Conservation (phyloP, 2,888 invertebrate species). For the Hemicrepidius hirtus region DNA sequence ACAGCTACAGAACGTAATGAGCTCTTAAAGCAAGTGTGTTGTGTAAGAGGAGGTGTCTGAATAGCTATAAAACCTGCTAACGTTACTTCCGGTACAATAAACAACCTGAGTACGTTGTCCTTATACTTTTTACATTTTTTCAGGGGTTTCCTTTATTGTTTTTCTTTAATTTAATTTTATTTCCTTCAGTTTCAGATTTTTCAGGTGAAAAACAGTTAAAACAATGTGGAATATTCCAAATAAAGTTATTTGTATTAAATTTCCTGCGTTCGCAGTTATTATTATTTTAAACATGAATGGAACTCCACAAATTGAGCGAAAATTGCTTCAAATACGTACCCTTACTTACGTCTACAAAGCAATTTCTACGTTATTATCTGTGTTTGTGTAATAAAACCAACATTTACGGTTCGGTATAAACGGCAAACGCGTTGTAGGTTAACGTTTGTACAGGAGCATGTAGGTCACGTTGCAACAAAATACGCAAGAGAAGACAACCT, state of each 20-base stretch:
- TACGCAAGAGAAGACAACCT: constrained; percentile 20
- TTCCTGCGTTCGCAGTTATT: not conserved
- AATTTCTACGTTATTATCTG: constrained; percentile 33
- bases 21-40: too few relatives aligned
- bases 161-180: too few relatives aligned
- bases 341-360: constrained; percentile 25
- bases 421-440: constrained; percentile 25
- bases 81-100: too few relatives aligned
- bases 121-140: too few relatives aligned
- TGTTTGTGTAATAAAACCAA: constrained; percentile 34
- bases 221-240: not conserved
- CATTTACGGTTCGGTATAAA: constrained; percentile 33
- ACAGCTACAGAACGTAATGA: too few relatives aligned
- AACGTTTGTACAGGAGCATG: constrained; percentile 21
- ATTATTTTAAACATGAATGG: constrained; percentile 10
- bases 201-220: not conserved
- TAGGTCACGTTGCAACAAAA: constrained; percentile 30
- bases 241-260: not conserved
- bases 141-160: too few relatives aligned
- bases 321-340: constrained; percentile 23
- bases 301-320: constrained; percentile 14
- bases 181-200: too few relatives aligned
- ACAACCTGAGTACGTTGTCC: too few relatives aligned
- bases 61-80: too few relatives aligned
- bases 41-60: too few relatives aligned